Evolutionary conservation across 2,797 vertebrate genomes (phyloP).

Genomic region (Salarias fasciatus): DNA sequence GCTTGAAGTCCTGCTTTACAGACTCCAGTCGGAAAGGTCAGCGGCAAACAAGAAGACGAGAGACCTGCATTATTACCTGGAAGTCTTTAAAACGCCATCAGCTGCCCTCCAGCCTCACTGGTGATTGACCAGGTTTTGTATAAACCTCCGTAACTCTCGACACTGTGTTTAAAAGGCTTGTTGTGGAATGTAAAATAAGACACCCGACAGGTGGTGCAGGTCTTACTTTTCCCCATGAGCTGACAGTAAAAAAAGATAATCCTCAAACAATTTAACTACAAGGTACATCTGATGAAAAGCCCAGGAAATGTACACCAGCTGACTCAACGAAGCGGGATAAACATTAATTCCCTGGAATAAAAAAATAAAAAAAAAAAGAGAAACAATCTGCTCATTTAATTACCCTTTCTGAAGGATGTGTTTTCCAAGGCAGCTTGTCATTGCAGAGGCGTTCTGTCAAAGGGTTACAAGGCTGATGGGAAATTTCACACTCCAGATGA

Average conservation of each 20-base stretch:
- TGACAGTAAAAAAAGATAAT: conserved; percentile 9
- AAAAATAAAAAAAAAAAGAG: too few relatives aligned
- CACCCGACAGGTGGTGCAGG: conserved; percentile 25
- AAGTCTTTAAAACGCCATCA: conserved; percentile 60
- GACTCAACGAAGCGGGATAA: neutral
- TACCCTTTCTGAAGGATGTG: too few relatives aligned
- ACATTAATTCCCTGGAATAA: too few relatives aligned
- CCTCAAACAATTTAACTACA: conserved; percentile 34
- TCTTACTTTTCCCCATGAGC: conserved; percentile 3
- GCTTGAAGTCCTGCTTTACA: conserved; percentile 47
- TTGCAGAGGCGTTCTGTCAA: too few relatives aligned
- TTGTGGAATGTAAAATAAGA: conserved; percentile 1
- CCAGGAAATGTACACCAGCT: neutral
- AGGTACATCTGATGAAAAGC: conserved; percentile 15
- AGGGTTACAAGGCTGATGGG: too few relatives aligned
- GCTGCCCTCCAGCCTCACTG: conserved; percentile 10
- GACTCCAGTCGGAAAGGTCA: conserved; percentile 59
- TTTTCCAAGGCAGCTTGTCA: too few relatives aligned
- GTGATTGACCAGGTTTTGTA: conserved; percentile 46
- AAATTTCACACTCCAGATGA: too few relatives aligned
- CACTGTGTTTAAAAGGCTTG: conserved; percentile 7
- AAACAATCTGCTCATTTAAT: too few relatives aligned
- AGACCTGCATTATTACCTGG: conserved; percentile 54
- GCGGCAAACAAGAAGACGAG: conserved; percentile 32
- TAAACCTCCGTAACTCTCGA: conserved; percentile 25